Evolutionary conservation across 2,113 vertebrate genomes (phyloP), one percentile per base, ranked within the genome.

Genomic region (Oreochromis spilurus): DNA sequence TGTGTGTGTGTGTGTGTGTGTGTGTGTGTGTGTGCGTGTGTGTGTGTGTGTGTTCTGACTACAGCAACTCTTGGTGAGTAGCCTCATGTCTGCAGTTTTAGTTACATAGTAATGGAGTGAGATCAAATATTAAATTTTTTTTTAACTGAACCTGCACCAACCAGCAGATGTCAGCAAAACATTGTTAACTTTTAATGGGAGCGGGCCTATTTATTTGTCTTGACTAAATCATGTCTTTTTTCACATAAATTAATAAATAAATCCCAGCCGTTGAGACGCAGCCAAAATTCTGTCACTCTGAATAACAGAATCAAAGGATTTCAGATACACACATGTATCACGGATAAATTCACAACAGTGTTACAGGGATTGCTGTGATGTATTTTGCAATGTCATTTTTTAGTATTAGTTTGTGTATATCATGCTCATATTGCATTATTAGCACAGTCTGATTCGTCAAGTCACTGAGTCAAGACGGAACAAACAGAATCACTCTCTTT

Each of bases 111-210:
- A 48, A 48, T 29, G 21, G 24, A 75, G 43, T 75, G 40, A 48
- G 40, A 29, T 26, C 1, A 43, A 75, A 75, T 75, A 29, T 45
- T 11, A 29, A n/a, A n/a, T n/a, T 75, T 75, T 31, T n/a, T 65
- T 38, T 38, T n/a, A 16, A 11, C 21, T 65, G 4, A 55, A 75
- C n/a, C 52, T 13, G 38, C 34, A 77, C 1, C 2, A 57, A 67
- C 91, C 93, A 92, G 85, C 84, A 95, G 93, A 93, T 88, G 92
- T 92, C 92, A 93, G 90, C 67, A 94, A 79, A 92, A 58, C 78
- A 38, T 60, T 57, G 5, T 17, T 60, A 6, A 3, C 13, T 26
- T 84, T 50, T 57, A 21, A 24, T 19, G 3, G 11, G 5, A 24
- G 13, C 7, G 3, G 38, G 16, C 13, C 40, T 34, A 1, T 8